Percentiles rank a stretch among this genome's conserved stretches.
Conservation (phyloP, 1,140 invertebrate genomes). For the Plectrocnemia conspersa region DNA sequence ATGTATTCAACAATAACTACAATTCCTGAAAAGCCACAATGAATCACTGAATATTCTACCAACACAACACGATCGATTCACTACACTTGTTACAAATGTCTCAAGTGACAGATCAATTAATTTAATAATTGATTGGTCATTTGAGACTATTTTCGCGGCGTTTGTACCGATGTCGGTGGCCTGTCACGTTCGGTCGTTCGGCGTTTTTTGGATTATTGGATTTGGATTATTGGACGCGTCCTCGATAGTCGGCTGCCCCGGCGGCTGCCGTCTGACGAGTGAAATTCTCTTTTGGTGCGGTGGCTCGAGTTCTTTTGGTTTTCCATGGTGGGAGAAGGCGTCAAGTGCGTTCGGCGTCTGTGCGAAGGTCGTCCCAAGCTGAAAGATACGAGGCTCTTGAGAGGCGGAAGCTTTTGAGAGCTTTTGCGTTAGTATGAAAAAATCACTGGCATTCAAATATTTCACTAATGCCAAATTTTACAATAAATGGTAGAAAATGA, state of each 20-base stretch:
- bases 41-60: too few species aligned
- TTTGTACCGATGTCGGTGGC: slow-evolving; percentile 6
- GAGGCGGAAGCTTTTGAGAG: too few species aligned
- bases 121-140: too few species aligned
- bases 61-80: too few species aligned
- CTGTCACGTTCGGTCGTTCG: not conserved
- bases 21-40: too few species aligned
- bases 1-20: too few species aligned
- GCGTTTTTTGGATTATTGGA: not conserved
- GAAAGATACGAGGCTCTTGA: not conserved
- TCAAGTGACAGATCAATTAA: too few species aligned
- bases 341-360: not conserved
- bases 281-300: slow-evolving; percentile 19
- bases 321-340: slow-evolving; percentile 6
- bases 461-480: too few species aligned
- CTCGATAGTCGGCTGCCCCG: slow-evolving; percentile 24
- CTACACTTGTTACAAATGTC: too few species aligned
- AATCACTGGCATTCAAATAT: too few species aligned
- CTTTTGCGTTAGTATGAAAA: too few species aligned
- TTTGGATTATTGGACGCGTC: slow-evolving; percentile 12
- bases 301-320: not conserved
- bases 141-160: not conserved
- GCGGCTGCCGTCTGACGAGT: slow-evolving; percentile 31
- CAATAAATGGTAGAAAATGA: too few species aligned
- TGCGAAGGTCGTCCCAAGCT: slow-evolving; percentile 4